Base-by-base conservation (phyloP, 2,888 invertebrate genomes). In the Cataglyphis rosenhaueri region DNA sequence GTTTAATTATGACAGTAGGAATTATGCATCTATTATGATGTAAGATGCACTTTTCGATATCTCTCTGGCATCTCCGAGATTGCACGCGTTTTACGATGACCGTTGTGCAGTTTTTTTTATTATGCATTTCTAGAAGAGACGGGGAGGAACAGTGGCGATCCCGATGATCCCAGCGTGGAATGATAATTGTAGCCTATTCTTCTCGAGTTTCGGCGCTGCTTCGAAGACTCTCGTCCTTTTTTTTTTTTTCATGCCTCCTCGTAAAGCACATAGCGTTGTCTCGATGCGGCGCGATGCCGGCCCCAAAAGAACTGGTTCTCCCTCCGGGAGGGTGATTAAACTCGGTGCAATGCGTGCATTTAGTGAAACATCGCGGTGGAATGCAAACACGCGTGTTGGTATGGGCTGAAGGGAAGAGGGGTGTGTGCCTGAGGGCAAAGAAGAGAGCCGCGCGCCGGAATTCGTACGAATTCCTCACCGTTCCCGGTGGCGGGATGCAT, bases 291-390 rank as follows among this genome's bases (percentile, higher is more conserved):
- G 44, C 73, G 81, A 41, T 78, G 83, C 25, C 79, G 81, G 82
- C 75, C 70, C 90, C 90, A 87, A 91, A 89, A 91, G 91, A 92
- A 92, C 92, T 91, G 92, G 92, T 92, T 92, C 91, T 89, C 85
- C 91, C 87, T 82, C 88, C 59, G 38, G 82, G 87, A 90, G 91
- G 92, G 90, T 91, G 91, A 90, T 91, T 92, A 91, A 89, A 92
- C 91, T 86, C 92, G 89, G 88, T 88, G 91, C 91, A 92, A 91
- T 91, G 91, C 91, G 86, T 88, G 91, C 91, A 91, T 92, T 92
- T 91, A 91, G 89, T 88, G 91, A 87, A 91, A 90, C 90, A 89
- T 89, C 89, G 87, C 84, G 83, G 86, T 86, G 89, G 89, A 89
- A 89, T 89, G 89, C 89, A 89, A 89, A 88, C 88, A 89, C 90